phyloP scores from a whole-genome alignment of 2,113 vertebrate genomes.

The Hiodon alosoides region DNA sequence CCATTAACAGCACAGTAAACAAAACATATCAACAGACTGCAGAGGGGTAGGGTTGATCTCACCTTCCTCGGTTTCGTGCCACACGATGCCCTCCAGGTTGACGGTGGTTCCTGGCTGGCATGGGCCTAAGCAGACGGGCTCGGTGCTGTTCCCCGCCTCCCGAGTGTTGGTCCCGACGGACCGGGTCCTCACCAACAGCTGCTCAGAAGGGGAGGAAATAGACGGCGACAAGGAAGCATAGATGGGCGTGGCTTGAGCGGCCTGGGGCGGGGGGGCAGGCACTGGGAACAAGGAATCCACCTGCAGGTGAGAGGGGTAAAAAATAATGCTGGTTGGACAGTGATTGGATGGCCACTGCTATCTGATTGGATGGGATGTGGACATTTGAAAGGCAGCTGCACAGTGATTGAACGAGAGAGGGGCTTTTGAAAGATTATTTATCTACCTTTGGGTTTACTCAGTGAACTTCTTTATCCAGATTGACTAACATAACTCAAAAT shows the following conservation, averaged over 20 bases:
- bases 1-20: background rate
- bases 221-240: conserved; percentile 75
- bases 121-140: conserved; percentile 79
- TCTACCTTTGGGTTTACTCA: too few species aligned
- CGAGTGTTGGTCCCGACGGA: conserved; percentile 92
- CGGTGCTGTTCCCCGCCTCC: conserved; percentile 77
- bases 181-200: conserved; percentile 82
- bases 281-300: conserved; percentile 88
- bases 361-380: too few species aligned
- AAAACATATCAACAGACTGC: background rate
- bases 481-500: too few species aligned
- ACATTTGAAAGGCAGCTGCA: too few species aligned
- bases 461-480: too few species aligned
- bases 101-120: conserved; percentile 94
- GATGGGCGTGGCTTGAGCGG: conserved; percentile 72
- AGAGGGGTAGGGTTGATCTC: conserved; percentile 34
- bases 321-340: too few species aligned
- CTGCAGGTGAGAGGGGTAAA: conserved; percentile 60
- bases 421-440: too few species aligned
- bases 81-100: conserved; percentile 95
- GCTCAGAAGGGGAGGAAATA: conserved; percentile 80
- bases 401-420: too few species aligned
- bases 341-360: too few species aligned
- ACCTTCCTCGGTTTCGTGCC: conserved; percentile 98
- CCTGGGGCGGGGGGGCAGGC: conserved; percentile 75